Evolutionary conservation across 1,140 invertebrate genomes (phyloP).

Genomic region (Akabosia matsudoensis): DNA sequence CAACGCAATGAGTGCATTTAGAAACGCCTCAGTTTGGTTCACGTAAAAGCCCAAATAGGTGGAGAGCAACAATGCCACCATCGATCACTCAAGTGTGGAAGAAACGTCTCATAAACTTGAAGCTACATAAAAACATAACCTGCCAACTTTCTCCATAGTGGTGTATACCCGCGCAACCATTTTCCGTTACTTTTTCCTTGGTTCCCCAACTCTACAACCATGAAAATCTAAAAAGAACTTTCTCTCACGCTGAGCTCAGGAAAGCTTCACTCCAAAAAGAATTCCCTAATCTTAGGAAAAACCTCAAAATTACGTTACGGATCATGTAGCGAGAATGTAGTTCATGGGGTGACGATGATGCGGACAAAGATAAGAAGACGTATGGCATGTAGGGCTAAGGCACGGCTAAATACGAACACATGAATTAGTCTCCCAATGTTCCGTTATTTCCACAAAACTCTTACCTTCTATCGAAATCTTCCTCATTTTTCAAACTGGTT

Average conservation of each 20-base stretch:
- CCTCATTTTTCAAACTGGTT: no score
- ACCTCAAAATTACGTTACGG: constrained; percentile 1
- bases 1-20: no score
- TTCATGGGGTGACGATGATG: background rate
- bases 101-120: background rate
- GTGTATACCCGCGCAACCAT: background rate
- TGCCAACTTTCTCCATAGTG: background rate
- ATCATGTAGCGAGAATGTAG: background rate
- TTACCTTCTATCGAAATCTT: no score
- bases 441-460: no score
- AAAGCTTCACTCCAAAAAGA: background rate
- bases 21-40: no score
- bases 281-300: background rate
- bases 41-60: no score
- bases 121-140: background rate
- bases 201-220: background rate
- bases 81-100: background rate
- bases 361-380: background rate
- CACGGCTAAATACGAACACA: no score
- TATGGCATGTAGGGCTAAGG: no score
- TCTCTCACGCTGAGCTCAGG: background rate
- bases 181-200: background rate
- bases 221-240: background rate
- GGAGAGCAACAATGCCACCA: constrained; percentile 18
- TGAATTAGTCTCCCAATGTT: no score